Percentiles rank a stretch among this genome's conserved stretches.
phyloP scores from a whole-genome alignment of 2,888 invertebrate species.

The Archaeoteleia sp. region DNA sequence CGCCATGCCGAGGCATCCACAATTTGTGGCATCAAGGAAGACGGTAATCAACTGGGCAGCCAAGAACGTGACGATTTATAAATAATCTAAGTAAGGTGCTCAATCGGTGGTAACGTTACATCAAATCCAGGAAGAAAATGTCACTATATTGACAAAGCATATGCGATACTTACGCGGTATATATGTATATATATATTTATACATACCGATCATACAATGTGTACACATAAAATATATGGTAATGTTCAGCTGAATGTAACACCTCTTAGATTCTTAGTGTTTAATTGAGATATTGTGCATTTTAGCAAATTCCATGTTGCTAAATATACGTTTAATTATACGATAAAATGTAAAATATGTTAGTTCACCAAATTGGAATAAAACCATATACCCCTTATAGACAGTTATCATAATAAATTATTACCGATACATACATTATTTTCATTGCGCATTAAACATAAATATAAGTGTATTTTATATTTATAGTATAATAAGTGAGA shows the following conservation, averaged over 20 bases:
- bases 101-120: conserved; percentile 44
- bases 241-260: conserved; percentile 33
- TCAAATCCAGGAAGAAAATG: conserved; percentile 40
- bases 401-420: too few species aligned
- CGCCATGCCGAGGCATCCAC: conserved; percentile 42
- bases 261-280: conserved; percentile 36
- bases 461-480: too few species aligned
- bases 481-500: too few species aligned
- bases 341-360: too few species aligned
- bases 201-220: background rate
- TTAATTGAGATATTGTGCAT: conserved; percentile 3
- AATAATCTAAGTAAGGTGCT: conserved; percentile 26
- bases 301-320: too few species aligned
- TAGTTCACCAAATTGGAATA: too few species aligned
- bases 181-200: background rate
- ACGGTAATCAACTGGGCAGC: conserved; percentile 53
- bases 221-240: background rate
- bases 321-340: too few species aligned
- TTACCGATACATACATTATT: too few species aligned
- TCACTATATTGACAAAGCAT: conserved; percentile 45
- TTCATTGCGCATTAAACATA: too few species aligned
- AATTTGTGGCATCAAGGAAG: conserved; percentile 51
- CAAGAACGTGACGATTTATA: conserved; percentile 50
- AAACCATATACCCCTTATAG: too few species aligned
- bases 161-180: conserved; percentile 39